Conservation (phyloP, 1,140 invertebrate genomes). For the Magallana ariakensis region DNA sequence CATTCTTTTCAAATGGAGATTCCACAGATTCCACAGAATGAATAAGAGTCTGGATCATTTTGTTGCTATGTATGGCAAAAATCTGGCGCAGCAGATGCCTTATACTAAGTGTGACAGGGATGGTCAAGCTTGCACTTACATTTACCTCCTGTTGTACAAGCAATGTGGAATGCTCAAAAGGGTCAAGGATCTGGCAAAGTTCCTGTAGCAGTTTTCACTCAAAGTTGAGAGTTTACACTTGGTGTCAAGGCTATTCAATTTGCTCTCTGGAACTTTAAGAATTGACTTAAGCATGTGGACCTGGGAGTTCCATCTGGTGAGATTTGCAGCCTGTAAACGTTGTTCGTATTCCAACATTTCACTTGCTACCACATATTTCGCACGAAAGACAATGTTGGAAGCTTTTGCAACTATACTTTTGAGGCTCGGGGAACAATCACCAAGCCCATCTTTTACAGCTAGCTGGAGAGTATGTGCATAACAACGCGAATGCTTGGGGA, state of each 20-base stretch:
- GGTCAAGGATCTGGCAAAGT: background rate
- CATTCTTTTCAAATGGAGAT: background rate
- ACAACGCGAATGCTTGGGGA: background rate
- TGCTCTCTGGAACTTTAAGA: background rate
- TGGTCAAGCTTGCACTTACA: background rate
- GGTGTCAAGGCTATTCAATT: background rate
- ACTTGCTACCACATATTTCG: no score
- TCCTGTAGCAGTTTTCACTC: background rate
- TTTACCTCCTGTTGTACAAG: background rate
- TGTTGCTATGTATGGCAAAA: background rate
- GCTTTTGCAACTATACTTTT: no score
- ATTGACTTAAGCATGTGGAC: background rate
- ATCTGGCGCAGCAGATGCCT: background rate
- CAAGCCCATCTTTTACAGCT: no score
- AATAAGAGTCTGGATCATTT: background rate
- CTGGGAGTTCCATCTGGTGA: background rate
- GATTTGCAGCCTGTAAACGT: background rate
- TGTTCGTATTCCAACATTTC: no score
- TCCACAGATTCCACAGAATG: background rate
- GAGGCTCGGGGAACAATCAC: no score
- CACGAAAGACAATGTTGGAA: no score
- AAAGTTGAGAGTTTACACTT: background rate
- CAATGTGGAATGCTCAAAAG: background rate
- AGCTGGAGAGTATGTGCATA: no score
- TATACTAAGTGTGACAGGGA: background rate